Conservation (phyloP, 1,140 invertebrate genomes). For the Meloidogyne hapla region DNA sequence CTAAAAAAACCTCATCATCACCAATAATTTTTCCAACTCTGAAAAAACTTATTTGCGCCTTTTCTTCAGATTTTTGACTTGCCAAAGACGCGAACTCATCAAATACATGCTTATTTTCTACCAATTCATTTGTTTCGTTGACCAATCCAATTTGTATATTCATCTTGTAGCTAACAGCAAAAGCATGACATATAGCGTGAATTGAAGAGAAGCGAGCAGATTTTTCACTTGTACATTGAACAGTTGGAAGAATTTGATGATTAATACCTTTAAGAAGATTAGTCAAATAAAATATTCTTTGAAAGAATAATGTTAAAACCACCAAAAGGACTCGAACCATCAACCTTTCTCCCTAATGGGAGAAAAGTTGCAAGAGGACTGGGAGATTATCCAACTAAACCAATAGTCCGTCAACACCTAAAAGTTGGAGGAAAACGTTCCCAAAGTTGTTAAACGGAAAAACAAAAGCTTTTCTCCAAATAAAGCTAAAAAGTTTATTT, state of each 20-base stretch:
- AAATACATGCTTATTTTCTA: neutral
- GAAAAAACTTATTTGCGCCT: neutral
- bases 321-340: too few relatives aligned
- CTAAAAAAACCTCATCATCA: too few relatives aligned
- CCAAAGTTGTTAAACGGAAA: too few relatives aligned
- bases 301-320: too few relatives aligned
- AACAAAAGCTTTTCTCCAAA: too few relatives aligned
- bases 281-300: too few relatives aligned
- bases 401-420: too few relatives aligned
- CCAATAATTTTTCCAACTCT: neutral
- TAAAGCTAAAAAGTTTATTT: too few relatives aligned
- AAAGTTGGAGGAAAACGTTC: too few relatives aligned
- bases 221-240: constrained; percentile 5
- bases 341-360: too few relatives aligned
- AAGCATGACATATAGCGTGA: constrained; percentile 5
- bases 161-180: constrained; percentile 10
- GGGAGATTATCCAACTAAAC: too few relatives aligned
- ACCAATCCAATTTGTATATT: neutral
- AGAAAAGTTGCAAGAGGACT: too few relatives aligned
- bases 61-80: neutral
- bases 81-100: neutral
- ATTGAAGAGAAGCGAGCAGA: constrained; percentile 4
- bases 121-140: neutral
- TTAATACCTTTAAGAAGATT: neutral
- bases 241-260: neutral